Evolutionary conservation across 2,797 vertebrate genomes (phyloP).

Genomic region (Cottoperca gobio): DNA sequence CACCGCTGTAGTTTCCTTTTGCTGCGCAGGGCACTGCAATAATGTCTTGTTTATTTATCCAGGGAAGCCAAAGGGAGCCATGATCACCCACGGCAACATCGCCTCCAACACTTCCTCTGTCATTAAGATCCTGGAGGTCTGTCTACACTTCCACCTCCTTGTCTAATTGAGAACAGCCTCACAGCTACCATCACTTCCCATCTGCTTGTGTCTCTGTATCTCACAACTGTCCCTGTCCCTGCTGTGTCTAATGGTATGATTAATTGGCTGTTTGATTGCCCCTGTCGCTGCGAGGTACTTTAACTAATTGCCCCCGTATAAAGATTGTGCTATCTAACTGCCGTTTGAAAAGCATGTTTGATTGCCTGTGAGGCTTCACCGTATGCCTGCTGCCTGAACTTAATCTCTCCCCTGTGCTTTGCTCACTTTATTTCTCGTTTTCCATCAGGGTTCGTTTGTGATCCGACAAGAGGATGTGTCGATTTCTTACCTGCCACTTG

Average conservation of each 20-base stretch:
- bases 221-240: conserved; percentile 68
- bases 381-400: conserved; percentile 35
- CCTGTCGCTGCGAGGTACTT: conserved; percentile 72
- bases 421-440: conserved; percentile 50
- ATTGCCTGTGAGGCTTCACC: conserved; percentile 53
- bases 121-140: conserved; percentile 90
- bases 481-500: conserved; percentile 89
- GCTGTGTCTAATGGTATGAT: conserved; percentile 81
- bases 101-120: conserved; percentile 89
- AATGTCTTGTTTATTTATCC: conserved; percentile 84
- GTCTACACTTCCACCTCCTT: conserved; percentile 80
- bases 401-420: conserved; percentile 66
- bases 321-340: conserved; percentile 68
- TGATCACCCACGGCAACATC: conserved; percentile 91
- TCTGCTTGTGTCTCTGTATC: conserved; percentile 60
- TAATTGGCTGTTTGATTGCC: conserved; percentile 81
- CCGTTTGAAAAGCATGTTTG: conserved; percentile 63
- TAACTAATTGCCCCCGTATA: conserved; percentile 71
- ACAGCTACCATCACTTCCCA: conserved; percentile 62
- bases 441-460: conserved; percentile 83
- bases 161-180: conserved; percentile 82
- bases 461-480: conserved; percentile 85
- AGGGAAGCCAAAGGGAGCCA: conserved; percentile 90
- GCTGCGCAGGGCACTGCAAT: conserved; percentile 66
- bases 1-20: conserved; percentile 75